Percentiles rank a stretch among this genome's conserved stretches.
These are phyloP conservation scores for Bilobella aurantiaca DNA, from an alignment of 1,140 invertebrate genomes.

Conservation along the genomic window DNA sequence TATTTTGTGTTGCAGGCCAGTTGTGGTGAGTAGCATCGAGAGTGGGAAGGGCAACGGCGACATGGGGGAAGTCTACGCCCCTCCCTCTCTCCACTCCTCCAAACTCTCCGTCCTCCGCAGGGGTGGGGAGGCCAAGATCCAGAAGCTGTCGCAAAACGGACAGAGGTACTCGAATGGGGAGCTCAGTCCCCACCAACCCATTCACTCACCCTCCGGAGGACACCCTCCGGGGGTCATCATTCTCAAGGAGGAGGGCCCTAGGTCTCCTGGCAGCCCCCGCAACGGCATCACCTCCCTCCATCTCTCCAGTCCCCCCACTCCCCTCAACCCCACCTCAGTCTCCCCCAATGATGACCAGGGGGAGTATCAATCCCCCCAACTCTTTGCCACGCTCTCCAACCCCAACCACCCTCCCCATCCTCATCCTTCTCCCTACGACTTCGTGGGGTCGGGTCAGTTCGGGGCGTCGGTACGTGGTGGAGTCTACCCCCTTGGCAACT, in stretches of 20 bases:
- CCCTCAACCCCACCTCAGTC: conserved; percentile 4
- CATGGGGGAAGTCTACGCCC: conserved; percentile 20
- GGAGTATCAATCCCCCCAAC: conserved; percentile 18
- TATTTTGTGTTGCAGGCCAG: conserved; percentile 17
- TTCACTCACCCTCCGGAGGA: conserved; percentile 1
- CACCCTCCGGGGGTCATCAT: conserved; percentile 14
- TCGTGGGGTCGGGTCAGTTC: conserved; percentile 6
- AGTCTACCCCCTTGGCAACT: conserved; percentile 19
- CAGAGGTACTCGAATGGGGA: conserved; percentile 28
- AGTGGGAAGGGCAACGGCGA: conserved; percentile 11
- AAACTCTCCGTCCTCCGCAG: conserved; percentile 18
- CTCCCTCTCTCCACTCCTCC: conserved; percentile 2
- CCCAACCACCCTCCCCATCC: no score
- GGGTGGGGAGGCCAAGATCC: conserved; percentile 16
- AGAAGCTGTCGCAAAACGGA: conserved; percentile 24
- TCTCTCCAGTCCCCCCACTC: conserved; percentile 3
- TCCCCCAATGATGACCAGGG: conserved; percentile 24
- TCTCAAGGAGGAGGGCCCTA: conserved; percentile 26
- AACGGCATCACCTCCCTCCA: conserved; percentile 23
- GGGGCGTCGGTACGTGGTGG: conserved; percentile 10
- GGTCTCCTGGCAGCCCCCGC: conserved; percentile 27
- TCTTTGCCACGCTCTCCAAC: conserved; percentile 26
- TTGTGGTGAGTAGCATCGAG: conserved; percentile 12
- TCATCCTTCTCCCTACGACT: conserved; percentile 20
- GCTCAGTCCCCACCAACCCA: conserved; percentile 21